Evolutionary conservation across 2,797 vertebrate species (phyloP).

Genomic region (Pagetopsis macropterus): DNA sequence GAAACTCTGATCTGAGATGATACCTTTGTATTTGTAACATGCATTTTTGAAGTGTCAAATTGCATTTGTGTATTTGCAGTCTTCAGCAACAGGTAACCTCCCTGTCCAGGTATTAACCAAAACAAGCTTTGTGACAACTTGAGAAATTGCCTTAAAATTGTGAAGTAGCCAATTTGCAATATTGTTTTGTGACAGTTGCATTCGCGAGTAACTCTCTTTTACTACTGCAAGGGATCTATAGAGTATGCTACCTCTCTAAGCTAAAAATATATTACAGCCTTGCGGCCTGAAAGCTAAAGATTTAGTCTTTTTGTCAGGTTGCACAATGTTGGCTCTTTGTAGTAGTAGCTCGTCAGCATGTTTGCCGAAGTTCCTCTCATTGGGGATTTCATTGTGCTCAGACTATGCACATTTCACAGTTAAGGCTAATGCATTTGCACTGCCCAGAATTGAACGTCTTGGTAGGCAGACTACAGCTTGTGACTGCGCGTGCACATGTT

Average conservation of each 20-base stretch:
- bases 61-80: constrained; percentile 5
- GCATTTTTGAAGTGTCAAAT: constrained; percentile 14
- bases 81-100: constrained; percentile 7
- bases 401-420: constrained; percentile 75
- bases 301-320: constrained; percentile 81
- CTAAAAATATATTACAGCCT: constrained; percentile 80
- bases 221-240: constrained; percentile 70
- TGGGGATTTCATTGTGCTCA: constrained; percentile 80
- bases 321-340: constrained; percentile 73
- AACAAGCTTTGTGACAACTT: neutral
- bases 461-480: constrained; percentile 43
- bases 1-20: constrained; percentile 6
- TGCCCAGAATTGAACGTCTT: constrained; percentile 63
- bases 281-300: constrained; percentile 74
- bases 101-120: constrained; percentile 4
- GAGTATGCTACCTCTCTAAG: constrained; percentile 75
- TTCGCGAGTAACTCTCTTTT: constrained; percentile 64
- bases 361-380: constrained; percentile 79
- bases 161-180: constrained; percentile 38
- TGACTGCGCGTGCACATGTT: constrained; percentile 13
- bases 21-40: constrained; percentile 15
- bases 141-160: constrained; percentile 24
- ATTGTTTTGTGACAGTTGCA: constrained; percentile 49
- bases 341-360: constrained; percentile 79
- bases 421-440: constrained; percentile 71